Percentiles rank a stretch among this genome's conserved stretches.
Evolutionary conservation across 2,888 invertebrate genomes (phyloP).

Genomic region (Drosophila diplacantha): DNA sequence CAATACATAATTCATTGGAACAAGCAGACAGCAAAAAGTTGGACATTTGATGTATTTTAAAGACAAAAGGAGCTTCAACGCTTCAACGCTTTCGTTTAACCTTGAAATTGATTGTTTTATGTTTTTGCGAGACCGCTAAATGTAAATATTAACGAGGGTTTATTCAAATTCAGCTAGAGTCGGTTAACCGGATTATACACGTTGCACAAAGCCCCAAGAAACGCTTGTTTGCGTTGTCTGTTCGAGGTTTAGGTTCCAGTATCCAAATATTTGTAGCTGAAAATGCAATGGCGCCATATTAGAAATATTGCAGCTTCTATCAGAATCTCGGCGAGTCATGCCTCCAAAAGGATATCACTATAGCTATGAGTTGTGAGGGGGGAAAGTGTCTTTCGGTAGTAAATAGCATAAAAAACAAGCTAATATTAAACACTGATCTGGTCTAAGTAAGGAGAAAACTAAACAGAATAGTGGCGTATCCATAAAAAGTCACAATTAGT

Average conservation of each 20-base stretch:
- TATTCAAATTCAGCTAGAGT: slow-evolving; percentile 13
- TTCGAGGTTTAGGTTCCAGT: neutral
- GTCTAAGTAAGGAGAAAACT: neutral
- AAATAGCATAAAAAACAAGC: neutral
- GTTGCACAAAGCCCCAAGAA: neutral
- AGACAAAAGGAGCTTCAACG: slow-evolving; percentile 6
- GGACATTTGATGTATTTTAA: slow-evolving; percentile 7
- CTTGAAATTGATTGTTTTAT: slow-evolving; percentile 16
- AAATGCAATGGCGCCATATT: slow-evolving; percentile 1
- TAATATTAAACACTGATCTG: too few species aligned
- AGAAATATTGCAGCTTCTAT: neutral
- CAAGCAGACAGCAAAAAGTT: neutral
- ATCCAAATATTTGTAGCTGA: slow-evolving; percentile 12
- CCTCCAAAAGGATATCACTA: neutral
- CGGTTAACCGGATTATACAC: neutral
- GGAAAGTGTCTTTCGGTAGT: neutral
- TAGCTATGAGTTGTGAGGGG: neutral
- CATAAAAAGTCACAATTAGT: neutral
- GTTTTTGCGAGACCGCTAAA: slow-evolving; percentile 10
- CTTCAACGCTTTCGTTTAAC: slow-evolving; percentile 14
- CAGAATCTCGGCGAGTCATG: slow-evolving; percentile 9
- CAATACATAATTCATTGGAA: slow-evolving; percentile 13
- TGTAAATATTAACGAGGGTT: slow-evolving; percentile 9
- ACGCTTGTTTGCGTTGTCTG: neutral
- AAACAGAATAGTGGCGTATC: neutral